A percentile compares a stretch with the other conserved stretches of the same genome.
Conservation (phyloP, 1,140 invertebrate species). For the Philaenus spumarius region DNA sequence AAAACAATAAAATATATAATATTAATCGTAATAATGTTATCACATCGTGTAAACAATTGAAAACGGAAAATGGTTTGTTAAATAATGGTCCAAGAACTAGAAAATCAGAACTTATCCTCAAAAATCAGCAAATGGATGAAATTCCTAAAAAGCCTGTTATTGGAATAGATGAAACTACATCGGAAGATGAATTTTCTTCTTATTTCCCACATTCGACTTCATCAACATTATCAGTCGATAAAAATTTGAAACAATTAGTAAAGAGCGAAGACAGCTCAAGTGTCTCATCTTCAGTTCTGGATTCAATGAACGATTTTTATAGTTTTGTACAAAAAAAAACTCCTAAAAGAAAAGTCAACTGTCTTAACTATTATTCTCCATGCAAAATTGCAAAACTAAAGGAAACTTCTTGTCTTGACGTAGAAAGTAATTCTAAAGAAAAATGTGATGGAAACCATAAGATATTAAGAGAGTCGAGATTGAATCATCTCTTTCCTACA, state of each 20-base stretch:
- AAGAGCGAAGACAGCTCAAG: conserved; percentile 8
- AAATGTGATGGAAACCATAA: too few species aligned
- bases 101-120: neutral
- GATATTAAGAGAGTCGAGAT: too few species aligned
- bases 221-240: neutral
- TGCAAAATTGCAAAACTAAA: conserved; percentile 2
- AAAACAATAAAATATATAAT: too few species aligned
- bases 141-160: neutral
- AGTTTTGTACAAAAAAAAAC: neutral
- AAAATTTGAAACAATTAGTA: neutral
- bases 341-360: neutral
- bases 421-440: too few species aligned
- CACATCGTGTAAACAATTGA: neutral
- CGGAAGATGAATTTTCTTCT: neutral
- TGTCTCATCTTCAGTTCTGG: conserved; percentile 3
- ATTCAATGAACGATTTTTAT: neutral
- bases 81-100: neutral
- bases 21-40: too few species aligned
- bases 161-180: neutral
- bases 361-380: neutral
- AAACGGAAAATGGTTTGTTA: neutral
- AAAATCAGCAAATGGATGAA: neutral
- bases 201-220: conserved; percentile 1
- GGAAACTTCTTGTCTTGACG: too few species aligned
- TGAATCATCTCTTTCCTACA: too few species aligned